phyloP scores from a whole-genome alignment of 2,888 invertebrate genomes.

The Amiota minor region DNA sequence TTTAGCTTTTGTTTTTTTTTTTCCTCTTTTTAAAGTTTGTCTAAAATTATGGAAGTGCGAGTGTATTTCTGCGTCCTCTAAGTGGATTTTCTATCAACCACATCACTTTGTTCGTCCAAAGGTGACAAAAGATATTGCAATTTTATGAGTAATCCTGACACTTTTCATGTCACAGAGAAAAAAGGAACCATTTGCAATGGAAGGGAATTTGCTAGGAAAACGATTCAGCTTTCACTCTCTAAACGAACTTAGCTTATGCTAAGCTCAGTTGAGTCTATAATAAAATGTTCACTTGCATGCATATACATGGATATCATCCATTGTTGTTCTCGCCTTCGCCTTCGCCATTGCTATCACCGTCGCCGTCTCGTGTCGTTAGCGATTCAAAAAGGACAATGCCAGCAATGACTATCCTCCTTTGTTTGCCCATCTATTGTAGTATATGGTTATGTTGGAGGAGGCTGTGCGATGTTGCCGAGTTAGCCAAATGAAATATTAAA shows the following conservation, averaged over 20 bases:
- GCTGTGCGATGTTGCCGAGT: slow-evolving; percentile 36
- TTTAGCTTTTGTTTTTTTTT: neutral
- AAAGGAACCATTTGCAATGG: no score
- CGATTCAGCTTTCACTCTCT: neutral
- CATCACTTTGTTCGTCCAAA: slow-evolving; percentile 45
- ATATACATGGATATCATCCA: neutral
- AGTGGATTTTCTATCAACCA: neutral
- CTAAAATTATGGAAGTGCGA: no score
- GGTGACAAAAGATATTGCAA: slow-evolving; percentile 70
- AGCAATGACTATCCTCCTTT: no score
- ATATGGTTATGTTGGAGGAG: neutral
- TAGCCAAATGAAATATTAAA: slow-evolving; percentile 57
- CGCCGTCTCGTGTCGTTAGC: neutral
- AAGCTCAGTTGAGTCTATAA: slow-evolving; percentile 9
- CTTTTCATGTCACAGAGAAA: slow-evolving; percentile 47
- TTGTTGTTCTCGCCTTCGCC: no score
- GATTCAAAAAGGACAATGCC: neutral
- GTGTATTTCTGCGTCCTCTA: neutral
- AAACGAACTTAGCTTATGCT: neutral
- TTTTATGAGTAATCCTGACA: slow-evolving; percentile 65
- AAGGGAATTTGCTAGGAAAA: no score
- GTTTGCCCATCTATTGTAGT: no score
- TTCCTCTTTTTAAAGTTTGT: neutral
- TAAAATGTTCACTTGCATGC: slow-evolving; percentile 10
- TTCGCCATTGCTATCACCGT: no score